Evolutionary conservation across 2,113 vertebrate genomes (phyloP).

Genomic region (Turnix velox): DNA sequence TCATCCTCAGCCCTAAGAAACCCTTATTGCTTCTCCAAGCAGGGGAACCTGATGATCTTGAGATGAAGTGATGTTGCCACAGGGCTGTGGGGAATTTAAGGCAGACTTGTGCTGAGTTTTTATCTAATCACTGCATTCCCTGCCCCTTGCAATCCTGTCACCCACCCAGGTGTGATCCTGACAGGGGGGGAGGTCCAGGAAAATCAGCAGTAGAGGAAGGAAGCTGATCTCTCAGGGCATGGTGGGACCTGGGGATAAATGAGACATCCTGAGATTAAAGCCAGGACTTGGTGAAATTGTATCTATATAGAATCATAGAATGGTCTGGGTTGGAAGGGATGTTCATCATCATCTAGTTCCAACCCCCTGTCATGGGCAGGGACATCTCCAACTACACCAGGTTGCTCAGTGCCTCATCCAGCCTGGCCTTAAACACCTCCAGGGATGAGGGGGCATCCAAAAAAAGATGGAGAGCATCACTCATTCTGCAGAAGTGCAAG

Average conservation of each 20-base stretch:
- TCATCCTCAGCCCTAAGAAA: rapidly evolving
- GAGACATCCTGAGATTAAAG: neutral
- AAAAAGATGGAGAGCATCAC: neutral
- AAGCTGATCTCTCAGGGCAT: neutral
- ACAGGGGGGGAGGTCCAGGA: neutral
- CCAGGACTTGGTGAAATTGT: neutral
- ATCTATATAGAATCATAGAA: too few relatives aligned
- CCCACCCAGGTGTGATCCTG: neutral
- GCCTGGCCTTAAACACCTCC: too few relatives aligned
- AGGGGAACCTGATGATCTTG: neutral
- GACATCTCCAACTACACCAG: too few relatives aligned
- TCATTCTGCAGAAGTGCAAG: neutral
- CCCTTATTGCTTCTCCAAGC: rapidly evolving
- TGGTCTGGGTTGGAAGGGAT: too few relatives aligned
- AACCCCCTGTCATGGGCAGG: too few relatives aligned
- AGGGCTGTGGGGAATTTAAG: neutral
- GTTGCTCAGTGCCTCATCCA: too few relatives aligned
- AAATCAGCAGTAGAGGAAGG: neutral
- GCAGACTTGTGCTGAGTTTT: neutral
- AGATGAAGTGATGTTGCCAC: neutral
- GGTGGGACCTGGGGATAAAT: too few relatives aligned
- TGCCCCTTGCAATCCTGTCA: too few relatives aligned
- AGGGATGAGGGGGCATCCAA: too few relatives aligned
- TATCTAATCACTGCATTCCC: rapidly evolving
- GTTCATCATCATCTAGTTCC: too few relatives aligned